These are phyloP conservation scores for Poicephalus meyeri DNA, from an alignment of 2,113 vertebrate genomes.

Conservation along the genomic window DNA sequence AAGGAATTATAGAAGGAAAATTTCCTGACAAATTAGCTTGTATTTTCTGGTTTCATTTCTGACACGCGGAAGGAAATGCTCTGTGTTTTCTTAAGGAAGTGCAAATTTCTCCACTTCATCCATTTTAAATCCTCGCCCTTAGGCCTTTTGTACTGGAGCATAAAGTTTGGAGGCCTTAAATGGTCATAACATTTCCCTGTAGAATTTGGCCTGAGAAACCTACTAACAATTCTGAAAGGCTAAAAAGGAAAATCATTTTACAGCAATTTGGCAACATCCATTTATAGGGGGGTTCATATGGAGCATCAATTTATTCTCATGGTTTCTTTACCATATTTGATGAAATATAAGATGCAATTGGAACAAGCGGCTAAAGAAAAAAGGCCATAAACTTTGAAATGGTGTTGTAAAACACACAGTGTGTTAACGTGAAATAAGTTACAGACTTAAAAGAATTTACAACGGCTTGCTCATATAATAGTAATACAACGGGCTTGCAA, in stretches of 20 bases:
- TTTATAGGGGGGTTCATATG: constrained; percentile 70
- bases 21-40: constrained; percentile 88
- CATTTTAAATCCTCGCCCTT: constrained; percentile 84
- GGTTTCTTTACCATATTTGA: constrained; percentile 82
- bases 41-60: constrained; percentile 83
- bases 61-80: constrained; percentile 91
- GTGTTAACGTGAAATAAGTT: constrained; percentile 65
- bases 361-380: constrained; percentile 70
- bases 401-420: constrained; percentile 65
- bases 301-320: constrained; percentile 80
- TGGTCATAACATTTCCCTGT: constrained; percentile 82
- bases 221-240: constrained; percentile 75
- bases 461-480: constrained; percentile 33
- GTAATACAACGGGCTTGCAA: constrained; percentile 14
- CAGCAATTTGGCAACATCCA: constrained; percentile 74
- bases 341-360: constrained; percentile 76
- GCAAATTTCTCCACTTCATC: constrained; percentile 94
- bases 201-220: constrained; percentile 81
- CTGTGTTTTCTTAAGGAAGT: constrained; percentile 94
- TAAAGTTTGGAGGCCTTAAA: constrained; percentile 87
- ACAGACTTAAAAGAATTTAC: constrained; percentile 60
- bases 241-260: constrained; percentile 84
- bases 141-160: constrained; percentile 86
- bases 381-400: constrained; percentile 73
- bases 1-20: constrained; percentile 83